Base-by-base conservation (phyloP, 2,888 invertebrate species). In the Microctonus hyperodae region DNA sequence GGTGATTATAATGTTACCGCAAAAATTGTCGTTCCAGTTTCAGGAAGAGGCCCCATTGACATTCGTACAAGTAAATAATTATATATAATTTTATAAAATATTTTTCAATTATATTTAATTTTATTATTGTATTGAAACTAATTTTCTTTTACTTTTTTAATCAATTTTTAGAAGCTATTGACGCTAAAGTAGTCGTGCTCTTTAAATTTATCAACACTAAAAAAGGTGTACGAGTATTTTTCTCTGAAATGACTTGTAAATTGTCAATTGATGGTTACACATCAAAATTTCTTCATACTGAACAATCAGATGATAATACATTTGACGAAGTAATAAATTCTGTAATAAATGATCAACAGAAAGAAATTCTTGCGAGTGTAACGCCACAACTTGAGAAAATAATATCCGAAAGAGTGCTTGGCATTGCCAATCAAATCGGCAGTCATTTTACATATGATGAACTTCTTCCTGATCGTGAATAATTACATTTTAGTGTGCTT, bases 371-470 rank as follows among this genome's bases (percentile, higher is more conserved):
- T 23, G 73, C 72, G 2, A 74, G 76, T 5, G 75, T 81, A 10
- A 78, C 67, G 22, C 85, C 85, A 0, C 76, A 77, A 5, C 40
- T 85, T 0, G 84, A 85, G 63, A 77, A 72, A 56, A 73, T 76
- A 0, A 75, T 84, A n/a, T 78, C 82, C 1, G 68, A 77, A 31
- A 73, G 70, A 57, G 65, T 81, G 20, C 72, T 84, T 9, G 53
- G 70, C 0, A 35, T 80, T n/a, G 37, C 78, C 2, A 85, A 85
- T 68, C 75, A 74, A 40, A 76, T 85, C 11, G 73, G 76, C 65
- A 77, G 78, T 65, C 75, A 76, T 48, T 82, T 83, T 57, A 74
- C 79, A 1, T 81, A 72, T 61, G 80, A 83, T 0, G 82, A 85
- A 64, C 72, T 85, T 1, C 79, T 84, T 50, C 82, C 84, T 25